These are phyloP conservation scores for Oenanthe melanoleuca DNA, from an alignment of 2,113 vertebrate genomes.

Conservation along the genomic window DNA sequence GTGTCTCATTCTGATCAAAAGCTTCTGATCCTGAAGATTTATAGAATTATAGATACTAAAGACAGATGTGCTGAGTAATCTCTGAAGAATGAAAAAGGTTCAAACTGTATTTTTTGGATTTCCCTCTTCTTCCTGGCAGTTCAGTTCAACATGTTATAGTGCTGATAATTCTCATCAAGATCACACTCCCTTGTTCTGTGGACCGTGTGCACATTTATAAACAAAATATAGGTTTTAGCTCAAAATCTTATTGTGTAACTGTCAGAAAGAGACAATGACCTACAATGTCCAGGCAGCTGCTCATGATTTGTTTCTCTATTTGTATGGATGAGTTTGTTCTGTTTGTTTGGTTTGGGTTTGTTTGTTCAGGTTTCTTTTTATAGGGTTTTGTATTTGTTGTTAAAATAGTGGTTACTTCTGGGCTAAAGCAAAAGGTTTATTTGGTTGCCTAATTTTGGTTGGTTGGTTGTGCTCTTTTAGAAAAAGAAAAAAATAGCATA, in stretches of 20 bases:
- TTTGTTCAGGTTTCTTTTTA: not conserved
- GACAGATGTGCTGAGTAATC: not conserved
- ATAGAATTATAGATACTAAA: not conserved
- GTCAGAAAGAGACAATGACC: not conserved
- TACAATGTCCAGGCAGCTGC: not conserved
- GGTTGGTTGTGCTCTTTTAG: accelerated
- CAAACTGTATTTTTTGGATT: not conserved
- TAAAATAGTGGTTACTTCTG: not conserved
- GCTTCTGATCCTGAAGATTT: not conserved
- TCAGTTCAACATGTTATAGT: not conserved
- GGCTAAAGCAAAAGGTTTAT: not conserved
- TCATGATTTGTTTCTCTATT: not conserved
- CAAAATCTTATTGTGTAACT: not conserved
- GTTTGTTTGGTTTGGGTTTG: not conserved
- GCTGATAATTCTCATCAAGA: not conserved
- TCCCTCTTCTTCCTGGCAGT: not conserved
- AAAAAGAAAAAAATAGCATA: not conserved
- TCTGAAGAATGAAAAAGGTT: not conserved
- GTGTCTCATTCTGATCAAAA: not conserved
- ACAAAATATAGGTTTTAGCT: not conserved
- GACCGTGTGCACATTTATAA: not conserved
- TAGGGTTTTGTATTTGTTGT: accelerated
- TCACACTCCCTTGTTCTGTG: not conserved
- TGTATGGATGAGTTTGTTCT: not conserved
- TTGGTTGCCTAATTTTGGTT: accelerated